These are phyloP conservation scores for Trissolcus japonicus DNA, from an alignment of 2,888 invertebrate genomes.

Conservation along the genomic window DNA sequence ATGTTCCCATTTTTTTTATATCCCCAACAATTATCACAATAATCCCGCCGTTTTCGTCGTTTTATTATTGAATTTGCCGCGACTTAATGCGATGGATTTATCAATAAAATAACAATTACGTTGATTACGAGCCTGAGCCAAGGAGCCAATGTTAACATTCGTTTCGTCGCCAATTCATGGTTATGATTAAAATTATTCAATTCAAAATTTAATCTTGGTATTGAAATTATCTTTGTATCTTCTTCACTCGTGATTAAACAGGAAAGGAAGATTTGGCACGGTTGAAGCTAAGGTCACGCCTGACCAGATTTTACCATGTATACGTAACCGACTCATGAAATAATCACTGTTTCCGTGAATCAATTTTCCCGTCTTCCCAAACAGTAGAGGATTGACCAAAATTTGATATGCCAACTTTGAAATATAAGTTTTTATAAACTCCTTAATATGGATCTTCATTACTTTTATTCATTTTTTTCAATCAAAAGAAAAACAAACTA, in stretches of 20 bases:
- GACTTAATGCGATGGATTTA: constrained; percentile 3
- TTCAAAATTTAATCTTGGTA: too few relatives aligned
- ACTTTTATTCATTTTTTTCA: too few relatives aligned
- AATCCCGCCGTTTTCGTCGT: constrained; percentile 23
- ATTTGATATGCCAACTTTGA: too few relatives aligned
- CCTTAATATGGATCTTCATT: too few relatives aligned
- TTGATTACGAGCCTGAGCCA: too few relatives aligned
- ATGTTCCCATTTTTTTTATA: constrained; percentile 40
- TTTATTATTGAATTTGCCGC: constrained; percentile 28
- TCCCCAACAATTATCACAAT: constrained; percentile 31
- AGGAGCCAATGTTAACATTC: too few relatives aligned
- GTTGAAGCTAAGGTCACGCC: constrained; percentile 44
- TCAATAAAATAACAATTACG: not conserved
- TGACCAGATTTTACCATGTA: constrained; percentile 34
- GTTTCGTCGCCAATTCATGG: too few relatives aligned
- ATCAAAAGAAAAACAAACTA: too few relatives aligned
- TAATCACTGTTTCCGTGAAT: constrained; percentile 14
- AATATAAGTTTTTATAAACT: too few relatives aligned
- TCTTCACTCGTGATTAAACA: constrained; percentile 34
- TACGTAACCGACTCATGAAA: constrained; percentile 4
- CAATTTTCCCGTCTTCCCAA: constrained; percentile 1
- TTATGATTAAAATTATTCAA: too few relatives aligned
- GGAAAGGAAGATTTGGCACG: constrained; percentile 51
- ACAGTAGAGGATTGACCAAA: too few relatives aligned
- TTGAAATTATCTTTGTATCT: constrained; percentile 5